Evolutionary conservation across 1,140 invertebrate genomes (phyloP).

Genomic region (Subanguina moxae): DNA sequence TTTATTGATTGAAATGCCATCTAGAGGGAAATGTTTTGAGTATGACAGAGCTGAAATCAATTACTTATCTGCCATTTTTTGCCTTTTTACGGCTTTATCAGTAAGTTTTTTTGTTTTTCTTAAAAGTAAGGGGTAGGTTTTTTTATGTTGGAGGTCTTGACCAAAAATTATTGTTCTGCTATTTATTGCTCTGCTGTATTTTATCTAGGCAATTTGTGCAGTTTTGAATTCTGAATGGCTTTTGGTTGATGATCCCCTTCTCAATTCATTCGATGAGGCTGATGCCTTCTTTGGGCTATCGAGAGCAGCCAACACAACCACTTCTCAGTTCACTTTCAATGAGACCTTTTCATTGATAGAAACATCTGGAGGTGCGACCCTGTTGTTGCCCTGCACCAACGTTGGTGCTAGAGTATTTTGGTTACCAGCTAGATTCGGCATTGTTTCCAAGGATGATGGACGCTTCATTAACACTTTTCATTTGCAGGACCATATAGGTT

Average conservation of each 20-base stretch:
- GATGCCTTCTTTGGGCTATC: background rate
- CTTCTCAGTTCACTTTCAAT: background rate
- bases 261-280: background rate
- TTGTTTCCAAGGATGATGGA: background rate
- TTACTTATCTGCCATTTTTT: background rate
- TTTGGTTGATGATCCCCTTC: background rate
- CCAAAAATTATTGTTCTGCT: too few species aligned
- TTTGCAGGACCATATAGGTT: conserved; percentile 5
- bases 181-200: too few species aligned
- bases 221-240: conserved; percentile 15
- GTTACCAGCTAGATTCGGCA: conserved; percentile 6
- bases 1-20: background rate
- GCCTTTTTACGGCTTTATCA: conserved; percentile 13
- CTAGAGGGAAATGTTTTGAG: conserved; percentile 11
- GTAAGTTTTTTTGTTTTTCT: background rate
- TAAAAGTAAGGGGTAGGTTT: background rate
- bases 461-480: background rate
- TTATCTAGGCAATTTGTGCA: conserved; percentile 11
- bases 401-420: background rate
- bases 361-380: background rate
- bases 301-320: background rate
- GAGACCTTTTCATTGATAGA: background rate
- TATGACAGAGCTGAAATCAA: conserved; percentile 12
- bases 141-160: background rate
- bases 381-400: background rate